Evolutionary conservation across 2,797 vertebrate species (phyloP), one percentile per base, ranked within the genome.

Genomic region (Echiichthys vipera): DNA sequence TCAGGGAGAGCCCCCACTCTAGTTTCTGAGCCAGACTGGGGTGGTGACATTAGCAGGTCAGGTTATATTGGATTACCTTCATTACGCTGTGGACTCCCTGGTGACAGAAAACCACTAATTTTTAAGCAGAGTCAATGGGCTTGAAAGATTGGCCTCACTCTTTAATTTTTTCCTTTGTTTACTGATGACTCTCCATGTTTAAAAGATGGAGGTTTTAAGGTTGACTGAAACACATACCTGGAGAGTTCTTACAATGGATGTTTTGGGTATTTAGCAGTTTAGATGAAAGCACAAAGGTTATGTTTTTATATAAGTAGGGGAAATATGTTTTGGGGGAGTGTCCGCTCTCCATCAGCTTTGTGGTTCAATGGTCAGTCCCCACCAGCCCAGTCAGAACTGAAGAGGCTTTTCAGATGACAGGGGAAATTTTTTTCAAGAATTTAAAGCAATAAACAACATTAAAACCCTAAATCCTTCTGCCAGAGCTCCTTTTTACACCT

Each of bases 61-160:
- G 43, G 73, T 63, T 72, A 74, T 78, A 78, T 87, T 80, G 68
- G 69, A 79, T 89, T 85, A 84, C 76, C 57, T 65, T 77, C 39
- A 59, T 83, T 75, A 69, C 13, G 13, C 37, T 27, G 34, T 18
- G 57, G 49, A 50, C 57, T 80, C 80, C 54, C 70, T 65, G 53
- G 56, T 71, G 81, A 82, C 78, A 84, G 42, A 82, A 84, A 83
- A 65, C 65, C 78, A 74, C 65, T 65, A 81, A 65, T 74, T 80
- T 74, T 69, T 57, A 54, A 30, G 27, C 20, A 0, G 12, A 42
- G 56, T 83, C 55, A 86, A 56, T 65, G 29, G 67, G 25, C 40
- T 66, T 69, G 32, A 65, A 56, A 54, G 58, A 61, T 71, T 54
- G 57, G 25, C 20, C 25, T 71, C 68, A 18, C 40, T 65, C 58